These are phyloP conservation scores for Phalacrocorax pelagicus DNA, from an alignment of 2,113 vertebrate genomes.

Conservation along the genomic window DNA sequence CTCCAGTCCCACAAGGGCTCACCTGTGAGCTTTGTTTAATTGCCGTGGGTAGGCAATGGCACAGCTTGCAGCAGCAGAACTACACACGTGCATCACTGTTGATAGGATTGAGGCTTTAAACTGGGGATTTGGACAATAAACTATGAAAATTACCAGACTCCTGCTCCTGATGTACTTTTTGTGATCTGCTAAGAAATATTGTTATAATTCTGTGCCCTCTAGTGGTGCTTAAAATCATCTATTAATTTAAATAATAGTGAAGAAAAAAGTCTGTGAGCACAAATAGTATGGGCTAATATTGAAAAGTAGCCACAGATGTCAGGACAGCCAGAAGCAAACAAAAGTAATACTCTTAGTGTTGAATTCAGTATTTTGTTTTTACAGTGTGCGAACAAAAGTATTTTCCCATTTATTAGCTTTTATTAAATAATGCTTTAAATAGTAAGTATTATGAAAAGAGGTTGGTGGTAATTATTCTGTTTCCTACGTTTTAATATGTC, in stretches of 20 bases:
- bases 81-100: accelerated
- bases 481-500: not conserved
- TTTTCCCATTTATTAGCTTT: not conserved
- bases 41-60: not conserved
- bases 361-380: not conserved
- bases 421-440: not conserved
- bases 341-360: not conserved
- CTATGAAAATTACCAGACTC: not conserved
- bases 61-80: not conserved
- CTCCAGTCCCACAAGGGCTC: accelerated
- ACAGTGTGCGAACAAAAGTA: not conserved
- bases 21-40: accelerated
- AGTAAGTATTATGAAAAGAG: not conserved
- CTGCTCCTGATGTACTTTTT: not conserved
- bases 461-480: not conserved
- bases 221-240: slow-evolving; percentile 64
- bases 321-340: not conserved
- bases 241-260: not conserved
- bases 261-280: not conserved
- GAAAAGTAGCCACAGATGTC: not conserved
- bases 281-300: not conserved
- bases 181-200: slow-evolving; percentile 29
- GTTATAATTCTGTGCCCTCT: slow-evolving; percentile 80
- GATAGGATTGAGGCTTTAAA: not conserved
- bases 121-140: not conserved